Percentiles rank a stretch among this genome's conserved stretches.
Conservation (phyloP, 2,888 invertebrate genomes). For the Xylota sylvarum region DNA sequence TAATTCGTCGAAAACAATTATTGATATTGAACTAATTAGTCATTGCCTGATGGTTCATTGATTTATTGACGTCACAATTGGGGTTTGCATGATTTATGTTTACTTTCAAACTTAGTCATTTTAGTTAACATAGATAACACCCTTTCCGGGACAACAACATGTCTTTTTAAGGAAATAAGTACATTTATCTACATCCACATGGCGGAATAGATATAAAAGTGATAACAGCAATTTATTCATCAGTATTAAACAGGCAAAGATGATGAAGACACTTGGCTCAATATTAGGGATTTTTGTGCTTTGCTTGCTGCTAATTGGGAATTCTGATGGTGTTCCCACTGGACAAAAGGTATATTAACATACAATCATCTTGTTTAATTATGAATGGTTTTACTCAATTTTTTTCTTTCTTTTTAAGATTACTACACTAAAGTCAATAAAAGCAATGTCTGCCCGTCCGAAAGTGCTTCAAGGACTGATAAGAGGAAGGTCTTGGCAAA, state of each 20-base stretch:
- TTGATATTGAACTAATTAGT: conserved; percentile 18
- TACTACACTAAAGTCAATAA: conserved; percentile 42
- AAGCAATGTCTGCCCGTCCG: conserved; percentile 15
- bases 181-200: background rate
- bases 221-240: conserved; percentile 8
- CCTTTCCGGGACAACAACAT: conserved; percentile 21
- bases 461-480: conserved; percentile 16
- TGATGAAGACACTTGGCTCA: conserved; percentile 13
- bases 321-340: conserved; percentile 20
- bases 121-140: conserved; percentile 22
- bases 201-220: conserved; percentile 45
- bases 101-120: conserved; percentile 46
- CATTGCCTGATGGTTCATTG: conserved; percentile 15
- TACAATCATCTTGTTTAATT: too few relatives aligned
- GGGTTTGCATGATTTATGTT: background rate
- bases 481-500: conserved; percentile 3
- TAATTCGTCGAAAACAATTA: background rate
- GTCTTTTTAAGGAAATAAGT: conserved; percentile 41
- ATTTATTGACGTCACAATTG: conserved; percentile 19
- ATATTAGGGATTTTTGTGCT: conserved; percentile 20
- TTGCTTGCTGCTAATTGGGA: conserved; percentile 20
- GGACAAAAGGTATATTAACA: background rate
- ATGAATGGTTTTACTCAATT: too few relatives aligned
- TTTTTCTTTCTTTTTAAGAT: conserved; percentile 32
- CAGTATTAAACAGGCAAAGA: conserved; percentile 26